phyloP scores from a whole-genome alignment of 2,888 invertebrate genomes.

The Drosophila paramelanica region DNA sequence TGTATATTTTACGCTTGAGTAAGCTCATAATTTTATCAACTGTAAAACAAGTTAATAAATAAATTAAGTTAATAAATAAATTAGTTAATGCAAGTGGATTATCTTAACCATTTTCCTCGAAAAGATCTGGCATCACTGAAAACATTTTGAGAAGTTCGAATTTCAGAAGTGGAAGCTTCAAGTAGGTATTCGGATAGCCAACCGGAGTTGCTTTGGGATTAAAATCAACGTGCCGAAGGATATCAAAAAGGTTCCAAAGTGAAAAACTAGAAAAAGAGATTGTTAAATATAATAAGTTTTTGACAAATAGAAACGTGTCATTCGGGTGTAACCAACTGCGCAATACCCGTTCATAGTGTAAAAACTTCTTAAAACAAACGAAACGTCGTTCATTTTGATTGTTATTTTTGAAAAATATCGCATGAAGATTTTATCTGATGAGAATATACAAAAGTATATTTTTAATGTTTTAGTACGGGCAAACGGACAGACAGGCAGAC shows the following conservation, averaged over 20 bases:
- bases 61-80: background rate
- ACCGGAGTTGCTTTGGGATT: conserved; percentile 43
- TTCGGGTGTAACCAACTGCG: too few relatives aligned
- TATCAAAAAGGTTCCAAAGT: conserved; percentile 80
- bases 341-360: too few relatives aligned
- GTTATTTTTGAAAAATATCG: too few relatives aligned
- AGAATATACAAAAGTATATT: too few relatives aligned
- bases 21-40: conserved; percentile 70
- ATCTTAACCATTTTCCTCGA: conserved; percentile 77
- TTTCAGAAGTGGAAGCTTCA: conserved; percentile 82
- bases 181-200: conserved; percentile 74
- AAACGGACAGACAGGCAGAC: too few relatives aligned
- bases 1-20: conserved; percentile 70
- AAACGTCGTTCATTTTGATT: too few relatives aligned
- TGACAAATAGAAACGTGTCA: too few relatives aligned
- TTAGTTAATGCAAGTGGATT: background rate
- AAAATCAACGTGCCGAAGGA: conserved; percentile 77
- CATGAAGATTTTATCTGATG: too few relatives aligned
- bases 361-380: too few relatives aligned
- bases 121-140: conserved; percentile 73
- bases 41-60: conserved; percentile 22
- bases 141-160: conserved; percentile 76
- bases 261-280: background rate
- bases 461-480: too few relatives aligned
- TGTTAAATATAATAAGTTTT: too few relatives aligned